phyloP scores from a whole-genome alignment of 2,113 vertebrate species.

The Menidia beryllina region DNA sequence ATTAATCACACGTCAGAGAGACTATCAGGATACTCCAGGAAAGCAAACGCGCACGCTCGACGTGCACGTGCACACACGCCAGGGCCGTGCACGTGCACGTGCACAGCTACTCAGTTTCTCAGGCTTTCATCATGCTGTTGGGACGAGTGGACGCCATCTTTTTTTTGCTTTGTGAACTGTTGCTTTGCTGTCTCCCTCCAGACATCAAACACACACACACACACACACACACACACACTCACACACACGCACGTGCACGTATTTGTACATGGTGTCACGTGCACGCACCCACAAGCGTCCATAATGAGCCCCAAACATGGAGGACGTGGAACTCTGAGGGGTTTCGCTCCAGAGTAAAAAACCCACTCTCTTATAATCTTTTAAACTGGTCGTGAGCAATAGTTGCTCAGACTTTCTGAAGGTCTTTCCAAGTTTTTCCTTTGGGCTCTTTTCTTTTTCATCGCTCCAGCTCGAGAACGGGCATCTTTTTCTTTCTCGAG shows the following conservation, averaged over 20 bases:
- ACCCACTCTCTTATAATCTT: too few relatives aligned
- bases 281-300: not conserved
- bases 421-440: too few relatives aligned
- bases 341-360: too few relatives aligned
- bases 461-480: too few relatives aligned
- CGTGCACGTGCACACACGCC: not conserved
- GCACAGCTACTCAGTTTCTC: slow-evolving; percentile 58
- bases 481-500: too few relatives aligned
- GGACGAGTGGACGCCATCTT: slow-evolving; percentile 61
- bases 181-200: slow-evolving; percentile 39
- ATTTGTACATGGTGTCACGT: not conserved
- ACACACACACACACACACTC: slow-evolving; percentile 34
- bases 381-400: too few relatives aligned
- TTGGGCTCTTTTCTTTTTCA: too few relatives aligned
- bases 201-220: slow-evolving; percentile 48
- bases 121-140: slow-evolving; percentile 74
- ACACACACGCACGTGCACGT: slow-evolving; percentile 5
- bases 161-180: slow-evolving; percentile 50
- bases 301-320: not conserved
- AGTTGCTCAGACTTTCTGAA: too few relatives aligned
- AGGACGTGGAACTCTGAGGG: too few relatives aligned
- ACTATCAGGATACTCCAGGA: slow-evolving; percentile 44
- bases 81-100: too few relatives aligned
- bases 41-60: slow-evolving; percentile 21
- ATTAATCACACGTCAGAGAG: slow-evolving; percentile 70